Conservation (phyloP, 2,888 invertebrate genomes). For the Polyommatus iphigenia region DNA sequence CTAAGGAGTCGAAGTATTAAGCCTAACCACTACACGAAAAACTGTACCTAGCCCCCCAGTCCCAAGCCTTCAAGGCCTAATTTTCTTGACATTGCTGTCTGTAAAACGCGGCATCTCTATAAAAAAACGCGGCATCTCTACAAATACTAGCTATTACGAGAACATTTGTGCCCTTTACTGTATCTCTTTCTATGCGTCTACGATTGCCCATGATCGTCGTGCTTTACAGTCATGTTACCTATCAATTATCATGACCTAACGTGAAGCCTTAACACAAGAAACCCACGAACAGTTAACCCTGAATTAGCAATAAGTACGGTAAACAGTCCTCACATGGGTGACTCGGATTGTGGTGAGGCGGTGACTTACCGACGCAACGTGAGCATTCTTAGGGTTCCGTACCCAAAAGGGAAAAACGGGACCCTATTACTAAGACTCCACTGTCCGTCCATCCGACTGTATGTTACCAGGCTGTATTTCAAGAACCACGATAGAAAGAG, state of each 20-base stretch:
- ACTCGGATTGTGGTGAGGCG: neutral
- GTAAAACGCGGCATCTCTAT: too few relatives aligned
- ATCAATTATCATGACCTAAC: neutral
- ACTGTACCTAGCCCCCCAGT: neutral
- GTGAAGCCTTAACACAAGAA: neutral
- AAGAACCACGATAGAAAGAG: neutral
- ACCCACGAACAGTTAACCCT: neutral
- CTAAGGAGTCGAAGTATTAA: neutral
- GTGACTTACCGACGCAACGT: neutral
- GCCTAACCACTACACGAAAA: neutral
- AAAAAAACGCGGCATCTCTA: too few relatives aligned
- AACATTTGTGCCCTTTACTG: too few relatives aligned
- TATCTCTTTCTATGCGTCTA: too few relatives aligned
- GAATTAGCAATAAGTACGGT: neutral
- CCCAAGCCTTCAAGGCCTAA: neutral
- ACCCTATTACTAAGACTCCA: neutral
- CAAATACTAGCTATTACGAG: too few relatives aligned
- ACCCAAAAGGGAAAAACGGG: neutral
- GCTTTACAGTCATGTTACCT: neutral
- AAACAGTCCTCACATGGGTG: conserved; percentile 5
- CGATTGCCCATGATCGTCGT: neutral
- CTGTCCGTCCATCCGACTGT: neutral
- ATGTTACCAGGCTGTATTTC: neutral
- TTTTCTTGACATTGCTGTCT: neutral
- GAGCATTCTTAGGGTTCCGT: neutral